Base-by-base conservation (phyloP, 2,888 invertebrate species). In the Drosophila aldrichi region DNA sequence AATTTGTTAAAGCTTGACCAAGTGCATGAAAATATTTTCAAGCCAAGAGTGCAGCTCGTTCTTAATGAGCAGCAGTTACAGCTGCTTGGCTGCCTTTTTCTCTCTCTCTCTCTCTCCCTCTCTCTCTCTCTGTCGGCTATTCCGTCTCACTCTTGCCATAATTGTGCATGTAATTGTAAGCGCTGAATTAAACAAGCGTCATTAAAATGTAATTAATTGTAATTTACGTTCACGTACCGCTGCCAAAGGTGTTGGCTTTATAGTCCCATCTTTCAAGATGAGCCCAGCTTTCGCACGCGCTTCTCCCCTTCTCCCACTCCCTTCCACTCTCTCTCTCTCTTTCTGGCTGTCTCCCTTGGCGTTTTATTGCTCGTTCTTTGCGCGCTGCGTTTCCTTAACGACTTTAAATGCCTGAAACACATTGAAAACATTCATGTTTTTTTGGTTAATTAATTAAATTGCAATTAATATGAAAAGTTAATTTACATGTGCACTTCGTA, bases 191-290 rank as follows among this genome's bases (percentile, higher is more conserved):
- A 91, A 88, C 88, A 91, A 87, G 88, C 90, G 91, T 89, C 89
- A 91, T 91, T 91, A 91, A 91, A 91, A 91, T 90, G 89, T 90
- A 90, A 90, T 91, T 91, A 91, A 89, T 90, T 89, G 90, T 89
- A 90, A 90, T 91, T 90, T 84, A 90, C 91, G 82, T 89, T 82
- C 76, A 82, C 79, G 88, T 84, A 63, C 66, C 71, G 60, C 61
- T 74, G 76, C 61, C 43, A 69, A 81, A 88, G 81, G 87, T 83
- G 81, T 76, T 78, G 69, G 66, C 71, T 64, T 55, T 60, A 77
- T 69, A 34, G 20, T 38, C 43, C 61, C 55, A 52, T 62, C 67
- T 74, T 74, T 74, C 67, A 73, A 83, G 80, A 87, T 84, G 79
- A 83, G 74, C 69, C 38, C 43, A 44, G 36, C 36, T 54, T 25